Base-by-base conservation (phyloP, 2,888 invertebrate species). In the Mylabris sibirica region DNA sequence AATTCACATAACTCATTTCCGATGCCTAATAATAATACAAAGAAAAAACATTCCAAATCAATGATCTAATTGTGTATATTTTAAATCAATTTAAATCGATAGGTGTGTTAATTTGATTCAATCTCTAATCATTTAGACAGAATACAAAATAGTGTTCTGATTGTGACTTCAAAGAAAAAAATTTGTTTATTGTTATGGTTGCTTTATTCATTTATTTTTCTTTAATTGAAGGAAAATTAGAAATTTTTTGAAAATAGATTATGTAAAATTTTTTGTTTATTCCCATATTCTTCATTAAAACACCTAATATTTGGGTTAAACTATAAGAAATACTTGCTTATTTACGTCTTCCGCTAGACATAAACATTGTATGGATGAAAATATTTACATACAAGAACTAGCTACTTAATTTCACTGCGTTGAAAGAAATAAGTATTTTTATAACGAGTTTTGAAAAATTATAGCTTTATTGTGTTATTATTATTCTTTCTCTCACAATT, bases 1-100 rank as follows among this genome's bases (percentile, higher is more conserved):
- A 65, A 65, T 65, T 38, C 24, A 57, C 64, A 67, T 68, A 68
- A 57, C 59, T 68, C 68, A 68, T 65, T 65, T 68, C 68, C 65
- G 65, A 63, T 65, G 68, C n/a, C 53, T 65, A 65, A 65, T 68
- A 49, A 1, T 9, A n/a, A n/a, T 30, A 30, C 30, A 22, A 9
- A 9, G 22, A 53, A 53, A 22, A 9, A 24, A 24, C 22, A 57
- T 57, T 57, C 57, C 57, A 57, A 57, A 57, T 57, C 20, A 57
- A 24, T 57, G 57, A 57, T 57, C 57, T 8, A 57, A 22, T 53
- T 20, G 20, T 53, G 30, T 4, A 30, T 30, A 53, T 22, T 53
- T 53, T 3, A 14, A 57, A 12, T 24, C 57, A 53, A 53, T 53
- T 53, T 57, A 14, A 57, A 24, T 57, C 12, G 24, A 57, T 57